A percentile compares a stretch with the other conserved stretches of the same genome.
phyloP scores from a whole-genome alignment of 2,888 invertebrate species.

The Eupithecia tripunctaria region DNA sequence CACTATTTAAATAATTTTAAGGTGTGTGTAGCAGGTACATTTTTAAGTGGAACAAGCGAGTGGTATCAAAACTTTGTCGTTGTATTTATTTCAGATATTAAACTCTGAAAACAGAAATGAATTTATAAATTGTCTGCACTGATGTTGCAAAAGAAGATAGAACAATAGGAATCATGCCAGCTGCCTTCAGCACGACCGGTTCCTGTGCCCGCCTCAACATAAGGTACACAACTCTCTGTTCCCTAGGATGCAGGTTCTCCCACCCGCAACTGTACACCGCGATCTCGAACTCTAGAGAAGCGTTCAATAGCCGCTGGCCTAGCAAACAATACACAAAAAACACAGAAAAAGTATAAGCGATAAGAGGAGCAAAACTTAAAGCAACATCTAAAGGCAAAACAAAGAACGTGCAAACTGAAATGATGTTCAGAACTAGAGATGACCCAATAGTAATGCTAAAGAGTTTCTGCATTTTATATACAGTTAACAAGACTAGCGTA shows the following conservation, averaged over 20 bases:
- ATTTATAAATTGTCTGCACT: constrained; percentile 57
- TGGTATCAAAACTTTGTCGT: too few species aligned
- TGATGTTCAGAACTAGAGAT: constrained; percentile 48
- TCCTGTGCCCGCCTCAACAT: constrained; percentile 56
- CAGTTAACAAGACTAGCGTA: constrained; percentile 46
- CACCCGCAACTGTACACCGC: constrained; percentile 58
- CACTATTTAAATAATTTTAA: too few species aligned
- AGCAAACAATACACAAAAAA: constrained; percentile 58
- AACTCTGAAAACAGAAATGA: constrained; percentile 54
- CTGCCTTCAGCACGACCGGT: constrained; percentile 53
- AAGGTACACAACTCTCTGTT: constrained; percentile 50
- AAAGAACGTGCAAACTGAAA: constrained; percentile 53
- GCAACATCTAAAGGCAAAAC: constrained; percentile 52
- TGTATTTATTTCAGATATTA: too few species aligned
- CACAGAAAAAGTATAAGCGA: constrained; percentile 47
- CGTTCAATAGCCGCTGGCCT: constrained; percentile 57
- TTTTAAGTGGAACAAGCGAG: background rate
- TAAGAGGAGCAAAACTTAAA: constrained; percentile 50
- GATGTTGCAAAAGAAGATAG: constrained; percentile 55
- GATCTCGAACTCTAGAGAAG: constrained; percentile 55
- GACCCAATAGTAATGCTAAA: constrained; percentile 50
- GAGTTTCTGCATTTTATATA: constrained; percentile 49
- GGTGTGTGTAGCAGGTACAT: background rate
- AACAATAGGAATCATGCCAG: constrained; percentile 52
- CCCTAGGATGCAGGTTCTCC: constrained; percentile 51